These are phyloP conservation scores for Periparus ater DNA, from an alignment of 2,797 vertebrate genomes.

Conservation along the genomic window DNA sequence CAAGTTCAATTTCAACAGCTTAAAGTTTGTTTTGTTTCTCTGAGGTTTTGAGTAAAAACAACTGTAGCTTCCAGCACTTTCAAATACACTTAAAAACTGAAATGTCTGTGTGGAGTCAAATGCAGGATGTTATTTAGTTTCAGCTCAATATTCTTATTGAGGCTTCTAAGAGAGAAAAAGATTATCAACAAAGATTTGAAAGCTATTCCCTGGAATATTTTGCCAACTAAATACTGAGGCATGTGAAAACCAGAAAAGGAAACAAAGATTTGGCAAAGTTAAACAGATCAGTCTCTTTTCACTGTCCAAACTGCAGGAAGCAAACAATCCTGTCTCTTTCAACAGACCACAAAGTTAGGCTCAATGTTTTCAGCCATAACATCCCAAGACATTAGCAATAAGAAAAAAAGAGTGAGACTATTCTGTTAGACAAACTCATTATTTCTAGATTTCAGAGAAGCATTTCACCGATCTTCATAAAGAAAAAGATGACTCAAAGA, in stretches of 20 bases:
- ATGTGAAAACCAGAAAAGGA: conserved; percentile 1
- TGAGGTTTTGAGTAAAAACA: background rate
- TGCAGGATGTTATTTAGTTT: background rate
- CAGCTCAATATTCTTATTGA: background rate
- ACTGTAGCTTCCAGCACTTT: background rate
- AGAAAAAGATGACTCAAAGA: background rate
- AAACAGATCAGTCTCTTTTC: background rate
- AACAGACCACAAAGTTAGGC: background rate
- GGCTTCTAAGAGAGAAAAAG: background rate
- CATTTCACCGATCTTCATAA: background rate
- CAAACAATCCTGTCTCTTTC: background rate
- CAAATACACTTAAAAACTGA: background rate
- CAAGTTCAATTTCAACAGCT: background rate
- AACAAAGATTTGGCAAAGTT: conserved; percentile 22
- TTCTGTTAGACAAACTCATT: background rate
- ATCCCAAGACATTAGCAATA: background rate
- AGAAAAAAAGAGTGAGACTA: background rate
- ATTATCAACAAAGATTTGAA: background rate
- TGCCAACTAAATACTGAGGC: background rate
- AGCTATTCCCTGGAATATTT: background rate
- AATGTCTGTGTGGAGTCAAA: background rate
- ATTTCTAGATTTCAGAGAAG: background rate
- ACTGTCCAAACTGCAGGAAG: background rate
- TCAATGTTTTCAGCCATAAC: background rate
- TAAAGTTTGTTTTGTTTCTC: background rate